These are phyloP conservation scores for Lethrus apterus DNA, from an alignment of 1,140 invertebrate genomes.

Conservation along the genomic window DNA sequence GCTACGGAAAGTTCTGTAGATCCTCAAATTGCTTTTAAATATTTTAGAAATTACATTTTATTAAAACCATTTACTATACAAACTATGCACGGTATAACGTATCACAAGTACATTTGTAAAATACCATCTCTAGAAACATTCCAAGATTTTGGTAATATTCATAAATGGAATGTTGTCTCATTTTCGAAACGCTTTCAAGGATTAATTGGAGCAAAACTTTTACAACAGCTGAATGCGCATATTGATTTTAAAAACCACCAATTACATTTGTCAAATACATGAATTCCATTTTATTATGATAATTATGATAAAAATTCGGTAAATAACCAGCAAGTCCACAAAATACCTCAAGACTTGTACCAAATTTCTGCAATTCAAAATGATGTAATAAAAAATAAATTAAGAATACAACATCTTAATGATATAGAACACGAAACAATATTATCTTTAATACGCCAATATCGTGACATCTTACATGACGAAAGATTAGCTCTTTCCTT, in stretches of 20 bases:
- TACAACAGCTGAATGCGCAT: not conserved
- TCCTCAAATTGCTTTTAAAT: not conserved
- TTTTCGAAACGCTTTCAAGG: not conserved
- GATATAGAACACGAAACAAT: no score
- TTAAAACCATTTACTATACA: constrained; percentile 1
- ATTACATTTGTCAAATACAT: no score
- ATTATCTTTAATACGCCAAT: no score
- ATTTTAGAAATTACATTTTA: constrained; percentile 8
- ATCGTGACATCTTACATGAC: no score
- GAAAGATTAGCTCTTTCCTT: no score
- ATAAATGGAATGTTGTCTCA: not conserved
- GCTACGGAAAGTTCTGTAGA: constrained; percentile 7
- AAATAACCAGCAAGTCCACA: no score
- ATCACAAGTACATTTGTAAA: not conserved
- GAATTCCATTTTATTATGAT: not conserved
- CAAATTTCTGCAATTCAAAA: no score
- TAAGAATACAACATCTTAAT: no score
- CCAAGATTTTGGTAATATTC: not conserved
- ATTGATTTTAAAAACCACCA: no score
- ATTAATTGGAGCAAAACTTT: constrained; percentile 5
- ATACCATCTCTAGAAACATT: constrained; percentile 1
- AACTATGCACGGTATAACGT: constrained; percentile 1
- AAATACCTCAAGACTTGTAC: no score
- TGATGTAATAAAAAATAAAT: no score
- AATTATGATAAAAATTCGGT: no score